phyloP scores from a whole-genome alignment of 2,797 vertebrate genomes.

The Poeciliopsis infans region DNA sequence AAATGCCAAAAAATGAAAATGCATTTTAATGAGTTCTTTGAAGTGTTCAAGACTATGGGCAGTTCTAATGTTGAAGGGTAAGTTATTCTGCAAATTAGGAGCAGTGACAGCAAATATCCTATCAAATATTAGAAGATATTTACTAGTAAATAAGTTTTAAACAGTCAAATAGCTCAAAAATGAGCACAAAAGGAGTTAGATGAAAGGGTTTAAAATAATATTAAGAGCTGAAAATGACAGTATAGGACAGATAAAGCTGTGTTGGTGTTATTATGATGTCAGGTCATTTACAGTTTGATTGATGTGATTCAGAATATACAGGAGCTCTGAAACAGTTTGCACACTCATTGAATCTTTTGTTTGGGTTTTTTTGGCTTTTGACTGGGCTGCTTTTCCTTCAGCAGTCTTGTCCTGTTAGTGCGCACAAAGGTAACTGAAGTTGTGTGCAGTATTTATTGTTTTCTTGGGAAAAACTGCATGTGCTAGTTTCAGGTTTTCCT shows the following conservation, averaged over 20 bases:
- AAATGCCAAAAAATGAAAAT: too few relatives aligned
- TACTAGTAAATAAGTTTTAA: background rate
- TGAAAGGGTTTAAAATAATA: background rate
- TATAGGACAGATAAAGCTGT: background rate
- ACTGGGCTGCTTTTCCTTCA: background rate
- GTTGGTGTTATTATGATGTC: background rate
- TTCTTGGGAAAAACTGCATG: too few relatives aligned
- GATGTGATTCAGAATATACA: background rate
- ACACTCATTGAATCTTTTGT: background rate
- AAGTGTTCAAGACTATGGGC: too few relatives aligned
- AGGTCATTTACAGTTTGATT: background rate
- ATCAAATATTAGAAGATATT: background rate
- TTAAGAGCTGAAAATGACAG: background rate
- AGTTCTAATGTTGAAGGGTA: background rate
- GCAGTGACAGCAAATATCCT: too few relatives aligned
- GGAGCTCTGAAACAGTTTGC: background rate
- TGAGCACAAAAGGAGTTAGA: background rate
- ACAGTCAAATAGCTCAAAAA: background rate
- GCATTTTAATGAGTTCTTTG: too few relatives aligned
- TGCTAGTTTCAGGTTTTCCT: too few relatives aligned
- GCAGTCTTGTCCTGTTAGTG: background rate
- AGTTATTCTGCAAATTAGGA: too few relatives aligned
- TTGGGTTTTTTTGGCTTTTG: background rate
- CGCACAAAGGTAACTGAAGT: background rate
- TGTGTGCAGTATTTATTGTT: too few relatives aligned